Evolutionary conservation across 2,113 vertebrate genomes (phyloP).

Genomic region (Heterotis niloticus): DNA sequence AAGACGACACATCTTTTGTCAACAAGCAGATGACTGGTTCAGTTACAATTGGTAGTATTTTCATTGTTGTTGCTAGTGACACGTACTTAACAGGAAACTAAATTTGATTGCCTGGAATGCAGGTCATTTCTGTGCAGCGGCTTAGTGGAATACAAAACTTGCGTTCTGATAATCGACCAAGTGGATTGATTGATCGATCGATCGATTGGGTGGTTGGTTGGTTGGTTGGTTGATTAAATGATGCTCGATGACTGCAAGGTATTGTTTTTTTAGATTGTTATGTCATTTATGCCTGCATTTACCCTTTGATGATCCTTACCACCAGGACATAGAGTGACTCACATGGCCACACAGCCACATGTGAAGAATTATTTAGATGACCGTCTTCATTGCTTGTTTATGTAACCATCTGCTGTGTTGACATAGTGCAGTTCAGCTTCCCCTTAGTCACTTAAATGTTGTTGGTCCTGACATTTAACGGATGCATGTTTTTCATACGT

Average conservation of each 20-base stretch:
- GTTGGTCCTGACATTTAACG: too few relatives aligned
- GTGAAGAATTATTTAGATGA: constrained; percentile 5
- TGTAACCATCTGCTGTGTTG: constrained; percentile 17
- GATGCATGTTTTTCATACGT: not conserved
- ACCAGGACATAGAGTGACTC: constrained; percentile 14
- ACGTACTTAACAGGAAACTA: not conserved
- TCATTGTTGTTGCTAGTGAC: not conserved
- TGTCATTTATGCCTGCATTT: constrained; percentile 15
- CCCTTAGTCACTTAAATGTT: not conserved
- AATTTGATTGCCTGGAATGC: not conserved
- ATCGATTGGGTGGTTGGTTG: too few relatives aligned
- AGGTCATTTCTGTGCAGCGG: not conserved
- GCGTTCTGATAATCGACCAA: not conserved
- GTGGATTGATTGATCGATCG: not conserved
- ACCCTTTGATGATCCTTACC: constrained; percentile 1
- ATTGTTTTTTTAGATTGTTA: not conserved
- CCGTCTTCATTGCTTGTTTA: not conserved
- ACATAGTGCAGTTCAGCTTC: not conserved
- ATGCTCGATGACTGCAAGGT: not conserved
- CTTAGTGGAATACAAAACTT: not conserved
- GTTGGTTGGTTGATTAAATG: constrained; percentile 9
- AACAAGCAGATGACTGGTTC: constrained; percentile 7
- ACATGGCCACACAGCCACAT: not conserved
- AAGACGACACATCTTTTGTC: constrained; percentile 13
- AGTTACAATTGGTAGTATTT: constrained; percentile 17